Conservation (phyloP, 2,113 vertebrate species). For the Elaphurus davidianus region DNA sequence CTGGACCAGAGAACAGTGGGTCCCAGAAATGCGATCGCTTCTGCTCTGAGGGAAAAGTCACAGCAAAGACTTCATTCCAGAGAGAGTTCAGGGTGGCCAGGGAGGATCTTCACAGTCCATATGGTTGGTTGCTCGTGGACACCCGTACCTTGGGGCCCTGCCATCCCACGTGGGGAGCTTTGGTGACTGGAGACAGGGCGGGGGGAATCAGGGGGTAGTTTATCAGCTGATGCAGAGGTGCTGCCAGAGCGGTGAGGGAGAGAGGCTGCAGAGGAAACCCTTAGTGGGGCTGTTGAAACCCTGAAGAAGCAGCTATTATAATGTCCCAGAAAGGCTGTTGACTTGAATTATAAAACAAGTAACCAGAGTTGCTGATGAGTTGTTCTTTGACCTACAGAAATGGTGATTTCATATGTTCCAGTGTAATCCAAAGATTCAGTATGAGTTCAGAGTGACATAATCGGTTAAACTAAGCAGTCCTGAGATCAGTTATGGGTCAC, state of each 20-base stretch:
- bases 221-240: background rate
- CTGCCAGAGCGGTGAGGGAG: rapidly evolving
- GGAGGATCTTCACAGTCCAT: background rate
- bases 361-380: background rate
- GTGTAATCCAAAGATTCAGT: background rate
- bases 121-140: no score
- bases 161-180: background rate
- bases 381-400: background rate
- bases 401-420: background rate
- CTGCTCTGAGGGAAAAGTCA: background rate
- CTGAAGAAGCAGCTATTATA: background rate
- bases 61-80: background rate
- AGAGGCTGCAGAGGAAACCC: background rate
- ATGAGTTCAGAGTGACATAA: background rate
- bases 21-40: background rate
- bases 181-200: background rate
- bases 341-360: background rate
- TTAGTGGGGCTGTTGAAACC: background rate
- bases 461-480: background rate
- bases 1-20: background rate
- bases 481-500: background rate
- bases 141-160: background rate
- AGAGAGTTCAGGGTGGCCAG: background rate
- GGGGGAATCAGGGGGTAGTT: background rate
- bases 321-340: background rate